Conservation (phyloP, 2,888 invertebrate species). For the Drosophila diplacantha region DNA sequence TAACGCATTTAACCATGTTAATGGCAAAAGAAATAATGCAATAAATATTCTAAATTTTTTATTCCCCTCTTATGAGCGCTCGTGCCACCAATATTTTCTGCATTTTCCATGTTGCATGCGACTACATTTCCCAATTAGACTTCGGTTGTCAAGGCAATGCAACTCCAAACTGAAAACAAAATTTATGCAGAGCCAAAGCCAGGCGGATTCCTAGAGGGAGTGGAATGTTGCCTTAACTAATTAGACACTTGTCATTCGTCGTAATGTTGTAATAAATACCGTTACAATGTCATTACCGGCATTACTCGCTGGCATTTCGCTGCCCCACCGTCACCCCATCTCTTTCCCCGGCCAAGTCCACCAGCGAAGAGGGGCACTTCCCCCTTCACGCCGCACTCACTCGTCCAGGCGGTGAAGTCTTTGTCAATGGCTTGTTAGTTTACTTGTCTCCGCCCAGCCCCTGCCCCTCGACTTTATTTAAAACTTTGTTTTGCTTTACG, state of each 20-base stretch:
- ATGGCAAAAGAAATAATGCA: conserved; percentile 15
- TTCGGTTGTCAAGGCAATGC: conserved; percentile 1
- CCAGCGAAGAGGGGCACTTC: not conserved
- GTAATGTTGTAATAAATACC: conserved; percentile 73
- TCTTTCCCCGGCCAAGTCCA: not conserved
- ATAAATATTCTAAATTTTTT: conserved; percentile 27
- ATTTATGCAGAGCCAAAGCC: conserved; percentile 48
- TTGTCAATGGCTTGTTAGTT: conserved; percentile 71
- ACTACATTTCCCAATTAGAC: conserved; percentile 24
- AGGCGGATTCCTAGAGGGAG: not conserved
- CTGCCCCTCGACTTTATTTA: conserved; percentile 57
- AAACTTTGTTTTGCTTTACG: conserved; percentile 70
- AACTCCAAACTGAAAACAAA: conserved; percentile 36
- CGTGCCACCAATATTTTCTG: conserved; percentile 15
- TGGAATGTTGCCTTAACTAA: conserved; percentile 63
- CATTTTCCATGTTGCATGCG: conserved; percentile 9
- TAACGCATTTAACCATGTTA: conserved; percentile 36
- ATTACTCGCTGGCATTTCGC: conserved; percentile 62
- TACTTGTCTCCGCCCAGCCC: conserved; percentile 43
- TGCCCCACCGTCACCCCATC: conserved; percentile 21
- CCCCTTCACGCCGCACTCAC: conserved; percentile 37
- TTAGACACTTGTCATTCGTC: conserved; percentile 70
- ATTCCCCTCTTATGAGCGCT: not conserved
- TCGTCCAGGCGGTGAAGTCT: conserved; percentile 31
- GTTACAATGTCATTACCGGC: conserved; percentile 72